Percentiles rank a stretch among this genome's conserved stretches.
These are phyloP conservation scores for Osmoderma eremita DNA, from an alignment of 2,888 invertebrate genomes.

Conservation along the genomic window DNA sequence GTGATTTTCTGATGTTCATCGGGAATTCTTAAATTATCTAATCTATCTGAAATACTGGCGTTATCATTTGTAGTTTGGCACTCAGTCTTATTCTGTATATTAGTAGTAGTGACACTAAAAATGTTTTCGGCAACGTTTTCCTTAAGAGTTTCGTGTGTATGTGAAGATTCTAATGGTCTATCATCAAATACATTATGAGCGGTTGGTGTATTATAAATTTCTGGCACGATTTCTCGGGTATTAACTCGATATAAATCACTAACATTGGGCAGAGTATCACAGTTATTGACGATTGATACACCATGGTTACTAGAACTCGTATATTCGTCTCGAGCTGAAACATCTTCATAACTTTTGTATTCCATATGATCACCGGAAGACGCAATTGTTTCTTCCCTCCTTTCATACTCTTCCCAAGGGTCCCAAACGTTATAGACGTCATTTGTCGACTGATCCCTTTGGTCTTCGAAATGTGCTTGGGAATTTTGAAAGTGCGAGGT, in stretches of 20 bases:
- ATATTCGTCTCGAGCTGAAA: too few species aligned
- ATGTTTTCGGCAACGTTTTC: conserved; percentile 15
- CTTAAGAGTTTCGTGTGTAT: too few species aligned
- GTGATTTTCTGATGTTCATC: not conserved
- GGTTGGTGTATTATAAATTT: not conserved
- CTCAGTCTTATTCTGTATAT: conserved; percentile 10
- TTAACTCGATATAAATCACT: conserved; percentile 10
- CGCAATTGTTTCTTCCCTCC: conserved; percentile 49
- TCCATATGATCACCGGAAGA: too few species aligned
- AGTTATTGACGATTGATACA: too few species aligned
- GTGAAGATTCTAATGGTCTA: conserved; percentile 11
- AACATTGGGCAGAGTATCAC: not conserved
- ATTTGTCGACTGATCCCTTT: conserved; percentile 34
- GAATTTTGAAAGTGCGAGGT: conserved; percentile 22
- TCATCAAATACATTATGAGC: conserved; percentile 13
- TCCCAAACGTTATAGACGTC: conserved; percentile 67
- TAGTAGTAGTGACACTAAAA: conserved; percentile 1
- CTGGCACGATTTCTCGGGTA: conserved; percentile 1
- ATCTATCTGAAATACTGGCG: conserved; percentile 27
- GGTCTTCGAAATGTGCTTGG: conserved; percentile 26
- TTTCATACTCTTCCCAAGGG: conserved; percentile 79
- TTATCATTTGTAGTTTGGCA: not conserved
- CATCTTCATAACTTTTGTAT: too few species aligned
- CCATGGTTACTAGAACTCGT: too few species aligned
- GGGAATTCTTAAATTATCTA: conserved; percentile 9